Evolutionary conservation across 35 echinoderm and acorn worm species (phyloP), one percentile per base, ranked within the genome.

Genomic region (Chiridota heheva): DNA sequence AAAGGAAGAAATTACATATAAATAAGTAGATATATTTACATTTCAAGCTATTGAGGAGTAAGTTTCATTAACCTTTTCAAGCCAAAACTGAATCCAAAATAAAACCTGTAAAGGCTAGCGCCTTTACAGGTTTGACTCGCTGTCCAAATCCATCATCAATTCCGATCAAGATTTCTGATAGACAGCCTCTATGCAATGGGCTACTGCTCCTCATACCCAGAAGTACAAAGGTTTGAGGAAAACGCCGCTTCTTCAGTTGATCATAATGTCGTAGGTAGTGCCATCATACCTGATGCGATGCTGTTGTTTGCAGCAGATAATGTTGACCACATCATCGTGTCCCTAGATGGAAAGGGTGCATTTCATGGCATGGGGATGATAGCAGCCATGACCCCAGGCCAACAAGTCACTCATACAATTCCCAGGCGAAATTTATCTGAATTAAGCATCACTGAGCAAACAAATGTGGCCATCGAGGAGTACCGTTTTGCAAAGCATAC

Each of bases 341-440:
- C 89, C 17, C 22, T 92, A 33, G 76, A 86, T 60, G 89, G 89
- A 5, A 73, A 92, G 76, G 83, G 83, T 31, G 82, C 89, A 29
- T 92, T 92, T 70, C 89, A 92, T 74, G 62, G 89, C 25, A 92
- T 92, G 82, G 82, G 83, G 13, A 86, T 92, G 36, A 92, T 92
- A 47, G 89, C 72, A 1, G 49, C 46, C 27, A 35, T 81, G 24
- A 81, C 89, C 17, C 89, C 88, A 44, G 72, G 62, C 16, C 60
- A 47, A 45, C 58, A 71, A 43, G 60, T 48, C 16, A 57, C 73
- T 30, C 36, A 27, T 32, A 81, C 64, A 4, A 69, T 90, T 76
- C 28, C 70, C 49, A 77, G 81, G 37, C 20, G 36, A 58, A 62
- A 83, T 18, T 42, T 66, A 31, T 40, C 58, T 38, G 70, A 87